Evolutionary conservation across 2,888 invertebrate genomes (phyloP), one percentile per base, ranked within the genome.

Genomic region (Hyposoter didymator): DNA sequence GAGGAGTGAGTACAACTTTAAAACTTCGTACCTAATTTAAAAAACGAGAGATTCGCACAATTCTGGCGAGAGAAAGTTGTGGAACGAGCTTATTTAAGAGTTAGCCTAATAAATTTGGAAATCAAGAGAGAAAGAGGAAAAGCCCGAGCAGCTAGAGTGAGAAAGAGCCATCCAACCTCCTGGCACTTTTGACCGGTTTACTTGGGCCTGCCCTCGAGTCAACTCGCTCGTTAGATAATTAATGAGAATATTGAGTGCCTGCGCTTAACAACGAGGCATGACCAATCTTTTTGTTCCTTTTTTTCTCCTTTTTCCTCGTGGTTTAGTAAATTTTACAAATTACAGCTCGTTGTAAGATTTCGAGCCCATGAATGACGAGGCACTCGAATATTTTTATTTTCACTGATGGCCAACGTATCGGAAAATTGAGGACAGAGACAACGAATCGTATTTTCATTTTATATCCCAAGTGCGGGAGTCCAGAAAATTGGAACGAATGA

Each of bases 61-160:
- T 85, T 85, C 69, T 62, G 59, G 22, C 39, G 80, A 83, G 85
- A 80, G 85, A 85, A 85, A 85, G 83, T 83, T 85, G 83, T 69
- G 17, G 80, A 72, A 80, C 85, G 75, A 85, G 85, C 72, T 85
- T 76, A 62, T 67, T 47, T 74, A 35, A 35, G 74, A 55, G 59
- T 62, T 73, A 80, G 55, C 81, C 39, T 67, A 62, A 76, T 52
- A 62, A 72, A 84, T 52, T 32, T 39, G 39, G 64, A 62, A 17
- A 62, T 22, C 8, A 10, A 19, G 8, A 5, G 28, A 43, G 19
- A 17, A n/a, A 22, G 22, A 69, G 55, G 14, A 12, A 43, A n/a
- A 6, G 6, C 4, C 2, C 32, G 32, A 32, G 35, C 35, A 4
- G 35, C 35, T 2, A 35, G 49, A 32, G 35, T 17, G 10, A 19